phyloP scores from a whole-genome alignment of 2,113 vertebrate species.

The Colius striatus region DNA sequence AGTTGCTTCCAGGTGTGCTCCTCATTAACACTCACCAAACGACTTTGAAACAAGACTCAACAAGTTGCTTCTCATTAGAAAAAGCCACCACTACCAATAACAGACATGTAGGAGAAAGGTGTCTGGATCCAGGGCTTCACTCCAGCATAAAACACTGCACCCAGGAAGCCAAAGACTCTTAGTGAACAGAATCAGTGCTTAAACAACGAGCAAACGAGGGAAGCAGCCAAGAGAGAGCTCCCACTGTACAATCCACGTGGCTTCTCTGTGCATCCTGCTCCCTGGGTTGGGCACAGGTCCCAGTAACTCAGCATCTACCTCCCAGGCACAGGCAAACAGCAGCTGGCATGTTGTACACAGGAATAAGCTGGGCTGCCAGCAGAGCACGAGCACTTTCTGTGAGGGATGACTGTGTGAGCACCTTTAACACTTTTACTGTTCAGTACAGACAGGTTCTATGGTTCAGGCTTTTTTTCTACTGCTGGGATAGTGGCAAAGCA shows the following conservation, averaged over 20 bases:
- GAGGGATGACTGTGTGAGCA: not conserved
- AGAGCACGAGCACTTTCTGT: not conserved
- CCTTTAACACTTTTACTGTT: not conserved
- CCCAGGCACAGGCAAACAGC: not conserved
- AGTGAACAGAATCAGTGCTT: not conserved
- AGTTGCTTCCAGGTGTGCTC: not conserved
- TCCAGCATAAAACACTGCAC: not conserved
- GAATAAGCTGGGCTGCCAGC: not conserved
- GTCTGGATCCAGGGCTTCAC: not conserved
- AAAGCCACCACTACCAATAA: not conserved
- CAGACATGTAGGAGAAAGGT: not conserved
- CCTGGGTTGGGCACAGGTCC: not conserved
- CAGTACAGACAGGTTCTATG: not conserved
- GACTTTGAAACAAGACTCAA: not conserved
- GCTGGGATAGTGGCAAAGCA: not conserved
- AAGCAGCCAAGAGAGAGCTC: not conserved
- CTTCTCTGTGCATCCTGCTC: not conserved
- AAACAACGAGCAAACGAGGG: not conserved
- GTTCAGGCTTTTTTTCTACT: not conserved
- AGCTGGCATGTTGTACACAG: not conserved
- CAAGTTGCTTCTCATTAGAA: not conserved
- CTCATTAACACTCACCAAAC: not conserved
- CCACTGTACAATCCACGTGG: accelerated
- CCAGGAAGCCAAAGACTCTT: not conserved
- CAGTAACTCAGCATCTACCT: not conserved